These are phyloP conservation scores for Thymelicus sylvestris DNA, from an alignment of 2,888 invertebrate genomes.

Conservation along the genomic window DNA sequence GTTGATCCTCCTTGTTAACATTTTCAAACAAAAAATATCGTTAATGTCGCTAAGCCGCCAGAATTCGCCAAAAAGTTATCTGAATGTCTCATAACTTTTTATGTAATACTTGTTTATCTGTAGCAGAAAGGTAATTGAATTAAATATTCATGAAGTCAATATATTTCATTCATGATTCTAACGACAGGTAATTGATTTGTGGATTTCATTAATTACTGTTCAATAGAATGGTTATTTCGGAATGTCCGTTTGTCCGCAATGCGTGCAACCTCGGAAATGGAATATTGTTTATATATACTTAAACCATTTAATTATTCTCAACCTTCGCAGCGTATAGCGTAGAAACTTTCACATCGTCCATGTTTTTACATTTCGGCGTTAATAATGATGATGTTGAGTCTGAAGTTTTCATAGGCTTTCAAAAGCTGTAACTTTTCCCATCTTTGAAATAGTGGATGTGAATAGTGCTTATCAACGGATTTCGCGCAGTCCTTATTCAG, in stretches of 20 bases:
- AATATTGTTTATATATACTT: background rate
- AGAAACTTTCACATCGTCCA: conserved; percentile 6
- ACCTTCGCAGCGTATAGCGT: background rate
- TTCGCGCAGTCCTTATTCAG: background rate
- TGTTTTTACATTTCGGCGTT: conserved; percentile 9
- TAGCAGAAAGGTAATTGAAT: too few relatives aligned
- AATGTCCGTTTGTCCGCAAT: background rate
- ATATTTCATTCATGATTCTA: background rate
- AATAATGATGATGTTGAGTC: background rate
- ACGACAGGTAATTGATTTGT: background rate
- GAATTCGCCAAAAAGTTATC: too few relatives aligned
- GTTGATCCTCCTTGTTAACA: too few relatives aligned
- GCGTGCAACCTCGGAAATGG: background rate
- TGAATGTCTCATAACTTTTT: too few relatives aligned
- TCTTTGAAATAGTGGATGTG: background rate
- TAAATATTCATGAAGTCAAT: too few relatives aligned
- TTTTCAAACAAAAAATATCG: too few relatives aligned
- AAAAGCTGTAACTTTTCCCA: background rate
- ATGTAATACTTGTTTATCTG: too few relatives aligned
- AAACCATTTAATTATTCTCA: conserved; percentile 1
- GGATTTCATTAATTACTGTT: background rate
- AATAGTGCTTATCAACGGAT: background rate
- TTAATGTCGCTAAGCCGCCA: too few relatives aligned
- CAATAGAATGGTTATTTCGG: conserved; percentile 4
- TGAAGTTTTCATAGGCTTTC: conserved; percentile 9